Evolutionary conservation across 2,113 vertebrate species (phyloP), one percentile per base, ranked within the genome.

Genomic region (Gobio gobio): DNA sequence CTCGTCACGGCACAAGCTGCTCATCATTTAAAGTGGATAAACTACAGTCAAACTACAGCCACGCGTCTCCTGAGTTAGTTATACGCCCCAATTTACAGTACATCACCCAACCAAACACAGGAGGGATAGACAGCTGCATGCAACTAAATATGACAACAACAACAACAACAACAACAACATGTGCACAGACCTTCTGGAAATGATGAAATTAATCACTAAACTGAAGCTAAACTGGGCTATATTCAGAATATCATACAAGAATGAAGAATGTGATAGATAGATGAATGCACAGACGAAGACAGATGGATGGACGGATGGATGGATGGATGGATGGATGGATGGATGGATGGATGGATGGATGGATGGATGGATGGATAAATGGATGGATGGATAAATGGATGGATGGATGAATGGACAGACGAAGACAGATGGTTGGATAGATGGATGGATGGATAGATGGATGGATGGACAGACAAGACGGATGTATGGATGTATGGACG

Each of bases 1-100:
- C n/a, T 49, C 22, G n/a, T 74, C 72, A 72, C 33, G 3, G 33
- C 66, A 70, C 68, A 43, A 20, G 33, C 68, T 22, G 43, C 33
- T 43, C 68, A 4, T 43, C 1, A 47, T 49, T 74, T 49, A 26
- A 49, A 74, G 43, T 7, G 5, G 10, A 47, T 26, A 45, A 74
- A 26, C 43, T 73, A 73, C 70, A 72, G 68, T 72, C 68, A 43
- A 45, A 45, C 68, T 45, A 43, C 33, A 47, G 40, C 47, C 70
- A 14, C 1, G 72, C 43, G 12, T 74, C 47, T 73, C n/a, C 13
- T 6, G 8, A 47, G 70, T 61, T 40, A 47, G 70, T 47, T 26
- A 43, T 47, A 47, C 43, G 3, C 43, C 22, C 43, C 3, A n/a
- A 24, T 73, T 63, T 63, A 24, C n/a, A 26, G 9, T 63, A 63